A percentile compares a stretch with the other conserved stretches of the same genome.
Conservation (phyloP, 2,113 vertebrate species). For the Pluvialis apricaria region DNA sequence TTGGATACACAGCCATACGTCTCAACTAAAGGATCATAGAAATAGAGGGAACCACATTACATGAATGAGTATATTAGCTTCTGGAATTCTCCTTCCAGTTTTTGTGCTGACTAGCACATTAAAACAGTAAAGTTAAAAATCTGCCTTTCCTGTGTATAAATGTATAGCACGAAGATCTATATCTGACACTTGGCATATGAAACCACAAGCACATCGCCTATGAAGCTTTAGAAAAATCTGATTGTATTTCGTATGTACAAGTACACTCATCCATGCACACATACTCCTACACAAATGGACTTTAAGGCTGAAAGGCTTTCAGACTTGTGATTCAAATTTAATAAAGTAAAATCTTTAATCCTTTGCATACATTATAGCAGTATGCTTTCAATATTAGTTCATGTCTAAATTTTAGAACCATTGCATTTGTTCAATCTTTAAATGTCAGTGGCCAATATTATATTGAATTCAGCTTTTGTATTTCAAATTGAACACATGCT, state of each 20-base stretch:
- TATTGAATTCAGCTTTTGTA: conserved; percentile 40
- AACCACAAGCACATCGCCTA: not conserved
- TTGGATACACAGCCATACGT: not conserved
- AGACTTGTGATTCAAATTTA: not conserved
- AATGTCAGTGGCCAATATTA: conserved; percentile 1
- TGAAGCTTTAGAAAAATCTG: not conserved
- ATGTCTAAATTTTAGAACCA: not conserved
- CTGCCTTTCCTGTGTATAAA: not conserved
- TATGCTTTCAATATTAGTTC: not conserved
- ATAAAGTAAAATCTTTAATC: not conserved
- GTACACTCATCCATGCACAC: not conserved
- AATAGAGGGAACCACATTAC: not conserved
- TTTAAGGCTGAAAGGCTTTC: not conserved
- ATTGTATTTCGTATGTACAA: not conserved
- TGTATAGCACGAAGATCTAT: not conserved
- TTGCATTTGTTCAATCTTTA: not conserved
- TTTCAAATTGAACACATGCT: conserved; percentile 37
- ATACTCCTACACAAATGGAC: not conserved
- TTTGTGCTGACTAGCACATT: not conserved
- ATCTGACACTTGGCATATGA: not conserved
- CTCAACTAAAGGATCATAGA: conserved; percentile 23
- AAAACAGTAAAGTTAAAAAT: not conserved
- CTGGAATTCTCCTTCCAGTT: not conserved
- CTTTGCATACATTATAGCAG: not conserved
- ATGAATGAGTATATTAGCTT: not conserved